phyloP scores from a whole-genome alignment of 2,888 invertebrate genomes.

The Druceiella hillmani region DNA sequence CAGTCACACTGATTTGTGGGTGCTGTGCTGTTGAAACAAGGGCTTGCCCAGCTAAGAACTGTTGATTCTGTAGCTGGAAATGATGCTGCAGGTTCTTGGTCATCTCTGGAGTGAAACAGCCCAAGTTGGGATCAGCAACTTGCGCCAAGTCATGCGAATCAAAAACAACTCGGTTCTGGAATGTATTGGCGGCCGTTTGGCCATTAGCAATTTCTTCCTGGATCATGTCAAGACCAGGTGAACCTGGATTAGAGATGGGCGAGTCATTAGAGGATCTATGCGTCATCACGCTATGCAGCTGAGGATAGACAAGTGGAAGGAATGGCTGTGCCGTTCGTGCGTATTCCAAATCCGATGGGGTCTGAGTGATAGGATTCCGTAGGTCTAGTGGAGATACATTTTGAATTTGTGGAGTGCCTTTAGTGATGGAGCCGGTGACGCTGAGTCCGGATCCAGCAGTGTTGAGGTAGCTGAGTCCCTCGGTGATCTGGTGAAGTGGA shows the following conservation, averaged over 20 bases:
- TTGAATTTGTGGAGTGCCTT: constrained; percentile 61
- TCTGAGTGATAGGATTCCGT: constrained; percentile 49
- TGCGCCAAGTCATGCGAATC: too few relatives aligned
- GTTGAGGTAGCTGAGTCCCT: constrained; percentile 68
- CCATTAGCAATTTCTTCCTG: constrained; percentile 59
- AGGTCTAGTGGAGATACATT: constrained; percentile 52
- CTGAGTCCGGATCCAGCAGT: constrained; percentile 60
- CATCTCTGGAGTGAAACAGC: constrained; percentile 29
- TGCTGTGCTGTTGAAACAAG: constrained; percentile 36
- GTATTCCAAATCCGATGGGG: constrained; percentile 24
- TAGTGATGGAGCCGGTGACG: constrained; percentile 64
- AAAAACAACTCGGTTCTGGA: too few relatives aligned
- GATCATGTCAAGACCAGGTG: constrained; percentile 71
- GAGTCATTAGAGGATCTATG: constrained; percentile 57
- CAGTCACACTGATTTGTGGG: constrained; percentile 90
- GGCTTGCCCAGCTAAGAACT: constrained; percentile 28
- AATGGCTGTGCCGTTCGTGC: constrained; percentile 31
- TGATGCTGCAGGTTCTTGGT: constrained; percentile 31
- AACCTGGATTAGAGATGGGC: constrained; percentile 58
- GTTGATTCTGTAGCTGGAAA: constrained; percentile 29
- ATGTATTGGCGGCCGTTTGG: too few relatives aligned
- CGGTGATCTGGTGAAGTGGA: constrained; percentile 61
- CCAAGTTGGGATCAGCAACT: constrained; percentile 21
- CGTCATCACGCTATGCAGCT: constrained; percentile 36
- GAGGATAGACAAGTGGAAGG: constrained; percentile 43